Evolutionary conservation across 1,140 invertebrate genomes (phyloP).

Genomic region (Ceratina japonica): DNA sequence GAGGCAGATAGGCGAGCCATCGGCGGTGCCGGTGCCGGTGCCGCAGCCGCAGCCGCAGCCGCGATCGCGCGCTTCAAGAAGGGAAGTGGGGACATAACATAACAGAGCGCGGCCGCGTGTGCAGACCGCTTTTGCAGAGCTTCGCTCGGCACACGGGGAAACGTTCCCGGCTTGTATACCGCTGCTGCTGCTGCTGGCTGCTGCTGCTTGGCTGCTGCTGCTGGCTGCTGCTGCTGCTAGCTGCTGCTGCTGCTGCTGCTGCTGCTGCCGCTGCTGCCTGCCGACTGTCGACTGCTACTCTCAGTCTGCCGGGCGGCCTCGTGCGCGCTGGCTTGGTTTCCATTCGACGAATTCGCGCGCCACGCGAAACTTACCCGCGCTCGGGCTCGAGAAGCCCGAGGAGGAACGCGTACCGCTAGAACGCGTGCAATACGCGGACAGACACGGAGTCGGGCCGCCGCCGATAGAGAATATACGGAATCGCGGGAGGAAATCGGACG

Average conservation of each 20-base stretch:
- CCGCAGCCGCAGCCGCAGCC: slow-evolving; percentile 34
- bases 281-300: slow-evolving; percentile 57
- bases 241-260: slow-evolving; percentile 47
- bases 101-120: slow-evolving; percentile 60
- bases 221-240: slow-evolving; percentile 37
- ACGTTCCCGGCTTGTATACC: slow-evolving; percentile 57
- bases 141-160: slow-evolving; percentile 63
- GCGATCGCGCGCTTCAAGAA: slow-evolving; percentile 57
- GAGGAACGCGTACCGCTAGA: neutral
- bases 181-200: slow-evolving; percentile 42
- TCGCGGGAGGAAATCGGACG: neutral
- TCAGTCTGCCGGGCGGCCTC: slow-evolving; percentile 64
- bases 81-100: slow-evolving; percentile 64
- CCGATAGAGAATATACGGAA: too few species aligned
- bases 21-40: neutral
- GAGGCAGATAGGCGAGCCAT: slow-evolving; percentile 45
- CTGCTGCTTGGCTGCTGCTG: slow-evolving; percentile 16
- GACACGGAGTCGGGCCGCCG: neutral
- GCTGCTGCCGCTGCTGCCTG: slow-evolving; percentile 51
- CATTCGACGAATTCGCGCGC: slow-evolving; percentile 46
- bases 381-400: slow-evolving; percentile 7
- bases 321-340: slow-evolving; percentile 59
- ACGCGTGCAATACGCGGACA: neutral
- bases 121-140: slow-evolving; percentile 63
- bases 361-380: slow-evolving; percentile 35